Base-by-base conservation (phyloP, 2,888 invertebrate genomes). In the Hanleya hanleyi region DNA sequence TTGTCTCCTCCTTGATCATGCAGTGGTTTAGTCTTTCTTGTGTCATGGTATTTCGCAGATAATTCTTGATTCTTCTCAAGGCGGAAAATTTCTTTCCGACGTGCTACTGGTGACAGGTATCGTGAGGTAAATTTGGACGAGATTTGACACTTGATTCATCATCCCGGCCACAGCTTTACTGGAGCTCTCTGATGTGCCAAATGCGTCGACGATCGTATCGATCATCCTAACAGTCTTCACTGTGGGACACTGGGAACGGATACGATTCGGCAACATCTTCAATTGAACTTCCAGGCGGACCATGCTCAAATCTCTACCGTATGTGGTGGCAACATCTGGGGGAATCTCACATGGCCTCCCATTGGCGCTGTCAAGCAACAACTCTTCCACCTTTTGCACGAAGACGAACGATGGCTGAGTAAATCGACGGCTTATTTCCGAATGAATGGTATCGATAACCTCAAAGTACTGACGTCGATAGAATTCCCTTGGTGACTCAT, bases 41-140 rank as follows among this genome's bases (percentile, higher is more conserved):
- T 9, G 36, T 64, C 64, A 74, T 74, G 4, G 74, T 74, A 15
- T 67, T 64, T 35, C 74, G 61, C 7, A 74, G 38, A 38, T 71
- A 74, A 26, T 62, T 68, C 64, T 74, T 74, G 32, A 71, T 37
- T 22, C 71, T 62, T 49, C 74, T 15, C 7, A 74, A 33, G 4
- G 33, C 35, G 26, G 62, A 62, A 35, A 69, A 41, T 49, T 61
- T 15, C 74, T 41, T 22, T 70, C 73, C 1, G 57, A 51, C 18
- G 66, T 73, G 1, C 69, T 65, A 9, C 41, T 67, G 37, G 73
- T 73, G 6, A 69, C 69, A 7, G 68, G 69, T 18, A 69, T 33
- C n/a, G 73, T 73, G 26, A 73, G 38, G 47, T 69, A 69, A 7
- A 69, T 15, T 61, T 73, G 47, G 7, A 69, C 9, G n/a, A 73